Evolutionary conservation across 1,140 invertebrate genomes (phyloP).

Genomic region (Papilio polyxenes): DNA sequence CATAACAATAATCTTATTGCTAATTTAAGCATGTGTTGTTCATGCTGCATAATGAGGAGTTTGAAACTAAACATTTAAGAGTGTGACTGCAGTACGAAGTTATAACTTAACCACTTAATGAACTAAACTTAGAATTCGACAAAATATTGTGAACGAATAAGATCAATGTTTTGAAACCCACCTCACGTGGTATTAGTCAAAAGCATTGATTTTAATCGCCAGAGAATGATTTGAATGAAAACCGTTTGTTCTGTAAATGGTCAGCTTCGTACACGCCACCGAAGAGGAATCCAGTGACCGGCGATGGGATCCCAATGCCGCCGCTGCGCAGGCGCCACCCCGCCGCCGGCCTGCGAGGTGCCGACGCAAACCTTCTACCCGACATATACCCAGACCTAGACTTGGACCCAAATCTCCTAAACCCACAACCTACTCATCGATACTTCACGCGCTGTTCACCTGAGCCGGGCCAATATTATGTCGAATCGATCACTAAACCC

Average conservation of each 20-base stretch:
- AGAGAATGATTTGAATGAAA: slow-evolving; percentile 63
- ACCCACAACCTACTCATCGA: slow-evolving; percentile 69
- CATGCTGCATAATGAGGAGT: slow-evolving; percentile 26
- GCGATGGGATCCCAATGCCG: slow-evolving; percentile 73
- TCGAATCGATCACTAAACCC: slow-evolving; percentile 66
- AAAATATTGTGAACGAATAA: slow-evolving; percentile 27
- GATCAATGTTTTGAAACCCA: slow-evolving; percentile 26
- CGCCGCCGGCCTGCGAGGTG: slow-evolving; percentile 77
- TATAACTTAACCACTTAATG: slow-evolving; percentile 37
- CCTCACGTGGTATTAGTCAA: background rate
- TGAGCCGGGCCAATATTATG: slow-evolving; percentile 67
- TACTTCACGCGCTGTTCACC: slow-evolving; percentile 66
- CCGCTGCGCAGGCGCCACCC: slow-evolving; percentile 70
- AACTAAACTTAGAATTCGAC: slow-evolving; percentile 25
- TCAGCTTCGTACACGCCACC: slow-evolving; percentile 75
- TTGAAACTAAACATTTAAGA: slow-evolving; percentile 41
- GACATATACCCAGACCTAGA: slow-evolving; percentile 50
- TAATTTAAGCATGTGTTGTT: slow-evolving; percentile 19
- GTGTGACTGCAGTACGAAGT: slow-evolving; percentile 39
- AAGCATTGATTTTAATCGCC: slow-evolving; percentile 41
- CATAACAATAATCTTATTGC: slow-evolving; percentile 19
- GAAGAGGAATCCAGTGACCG: slow-evolving; percentile 80
- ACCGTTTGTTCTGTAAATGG: slow-evolving; percentile 74
- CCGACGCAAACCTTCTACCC: slow-evolving; percentile 51
- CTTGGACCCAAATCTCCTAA: slow-evolving; percentile 51